Conservation (phyloP, 2,113 vertebrate species). For the Cygnus atratus region DNA sequence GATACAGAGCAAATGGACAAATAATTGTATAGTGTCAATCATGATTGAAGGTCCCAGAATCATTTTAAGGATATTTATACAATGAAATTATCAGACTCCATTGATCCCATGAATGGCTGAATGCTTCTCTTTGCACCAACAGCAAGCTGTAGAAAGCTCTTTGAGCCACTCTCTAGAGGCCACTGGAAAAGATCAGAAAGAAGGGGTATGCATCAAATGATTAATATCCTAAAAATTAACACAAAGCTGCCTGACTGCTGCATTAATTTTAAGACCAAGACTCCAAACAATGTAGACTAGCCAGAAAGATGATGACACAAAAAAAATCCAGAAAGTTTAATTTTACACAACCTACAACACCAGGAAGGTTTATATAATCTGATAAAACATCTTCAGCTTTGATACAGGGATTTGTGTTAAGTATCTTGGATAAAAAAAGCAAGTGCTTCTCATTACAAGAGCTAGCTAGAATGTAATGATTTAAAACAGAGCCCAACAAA, state of each 20-base stretch:
- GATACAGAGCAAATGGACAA: neutral
- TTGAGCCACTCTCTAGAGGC: neutral
- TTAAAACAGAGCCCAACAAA: neutral
- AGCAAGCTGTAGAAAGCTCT: neutral
- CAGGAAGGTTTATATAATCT: neutral
- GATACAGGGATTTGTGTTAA: neutral
- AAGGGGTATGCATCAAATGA: neutral
- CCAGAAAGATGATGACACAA: neutral
- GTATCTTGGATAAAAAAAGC: neutral
- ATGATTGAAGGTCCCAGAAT: neutral
- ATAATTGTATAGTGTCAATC: neutral
- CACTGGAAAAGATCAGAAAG: slow-evolving; percentile 1
- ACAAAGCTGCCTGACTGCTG: neutral
- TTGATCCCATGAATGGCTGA: neutral
- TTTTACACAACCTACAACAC: neutral
- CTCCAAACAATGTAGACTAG: neutral
- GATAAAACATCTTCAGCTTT: neutral
- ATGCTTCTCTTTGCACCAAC: neutral
- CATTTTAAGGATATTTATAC: neutral
- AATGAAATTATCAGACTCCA: neutral
- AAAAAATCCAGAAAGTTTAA: neutral
- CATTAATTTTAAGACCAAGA: neutral
- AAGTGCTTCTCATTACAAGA: neutral
- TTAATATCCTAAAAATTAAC: neutral
- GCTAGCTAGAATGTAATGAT: neutral